Base-by-base conservation (phyloP, 2,888 invertebrate genomes). In the Meiosimyza platycephala region DNA sequence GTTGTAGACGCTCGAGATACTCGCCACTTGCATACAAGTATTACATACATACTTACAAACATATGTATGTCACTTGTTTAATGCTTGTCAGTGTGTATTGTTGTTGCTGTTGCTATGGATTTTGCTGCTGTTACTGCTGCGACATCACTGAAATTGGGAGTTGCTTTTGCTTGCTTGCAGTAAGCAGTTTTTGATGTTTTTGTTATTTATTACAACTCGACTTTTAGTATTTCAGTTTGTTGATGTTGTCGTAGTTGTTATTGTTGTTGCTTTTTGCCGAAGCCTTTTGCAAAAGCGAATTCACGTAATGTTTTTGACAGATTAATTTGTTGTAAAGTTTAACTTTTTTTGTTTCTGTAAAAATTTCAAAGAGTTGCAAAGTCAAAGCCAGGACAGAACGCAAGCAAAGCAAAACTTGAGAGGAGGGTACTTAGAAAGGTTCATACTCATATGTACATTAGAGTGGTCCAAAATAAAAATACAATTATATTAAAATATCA, bases 221-320 rank as follows among this genome's bases (percentile, higher is more conserved):
- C 50, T 62, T 62, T 62, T 62, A 62, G 60, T 62, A 62, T 62
- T 62, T 62, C 40, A 40, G 28, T 40, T 40, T 22, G 64, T 51
- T 13, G 51, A 11, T 64, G 51, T 22, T 64, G 64, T 15, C 18
- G 40, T 28, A 50, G 16, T 51, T 64, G 16, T 51, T 50, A 52
- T 15, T 64, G 18, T 13, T 62, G 40, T 47, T 62, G 59, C 7
- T n/a, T 3, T 28, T 28, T 60, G 59, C 15, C 59, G 4, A 60
- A 22, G 40, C 22, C 15, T 28, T 60, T 60, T 22, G 59, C 11
- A 18, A 60, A 28, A 60, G 59, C 59, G 13, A 60, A 33, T 11
- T 15, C 40, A 62, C 60, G 33, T 47, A 47, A 62, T 62, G 60
- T 51, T 64, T 50, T 64, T 64, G 64, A 64, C 64, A 64, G 64